A percentile compares a stretch with the other conserved stretches of the same genome.
These are phyloP conservation scores for Ophioninae sp. DNA, from an alignment of 2,888 invertebrate species.

Conservation along the genomic window DNA sequence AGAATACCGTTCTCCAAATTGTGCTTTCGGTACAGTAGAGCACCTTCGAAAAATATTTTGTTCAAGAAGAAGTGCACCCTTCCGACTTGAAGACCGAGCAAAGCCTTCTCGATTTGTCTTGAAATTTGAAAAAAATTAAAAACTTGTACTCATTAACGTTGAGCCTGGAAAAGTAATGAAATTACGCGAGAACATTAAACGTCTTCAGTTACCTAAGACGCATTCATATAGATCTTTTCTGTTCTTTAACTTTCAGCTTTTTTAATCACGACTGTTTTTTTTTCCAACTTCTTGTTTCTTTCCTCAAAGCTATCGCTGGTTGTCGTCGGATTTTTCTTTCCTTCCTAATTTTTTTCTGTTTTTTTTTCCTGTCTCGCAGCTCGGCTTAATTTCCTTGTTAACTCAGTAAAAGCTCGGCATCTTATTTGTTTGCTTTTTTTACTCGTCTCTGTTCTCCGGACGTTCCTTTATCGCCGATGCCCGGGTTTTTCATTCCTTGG, in stretches of 20 bases:
- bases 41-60: not conserved
- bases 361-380: slow-evolving; percentile 20
- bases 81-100: too few relatives aligned
- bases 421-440: slow-evolving; percentile 55
- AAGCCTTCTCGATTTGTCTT: not conserved
- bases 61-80: too few relatives aligned
- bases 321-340: slow-evolving; percentile 34
- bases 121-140: slow-evolving; percentile 6
- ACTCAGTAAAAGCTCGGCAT: slow-evolving; percentile 54
- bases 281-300: slow-evolving; percentile 23
- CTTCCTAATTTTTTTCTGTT: slow-evolving; percentile 13
- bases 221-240: not conserved
- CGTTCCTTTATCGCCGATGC: slow-evolving; percentile 44
- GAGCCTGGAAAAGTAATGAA: slow-evolving; percentile 29
- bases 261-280: slow-evolving; percentile 35
- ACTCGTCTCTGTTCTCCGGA: slow-evolving; percentile 11
- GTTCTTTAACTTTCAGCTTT: slow-evolving; percentile 23
- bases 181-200: slow-evolving; percentile 43
- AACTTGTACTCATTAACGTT: slow-evolving; percentile 39
- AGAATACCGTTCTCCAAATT: not conserved
- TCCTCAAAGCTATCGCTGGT: slow-evolving; percentile 51
- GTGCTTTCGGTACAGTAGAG: not conserved
- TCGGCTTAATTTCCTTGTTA: slow-evolving; percentile 61
- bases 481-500: slow-evolving; percentile 63
- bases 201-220: not conserved